These are phyloP conservation scores for Xenus cinereus DNA, from an alignment of 2,113 vertebrate genomes.

Conservation along the genomic window DNA sequence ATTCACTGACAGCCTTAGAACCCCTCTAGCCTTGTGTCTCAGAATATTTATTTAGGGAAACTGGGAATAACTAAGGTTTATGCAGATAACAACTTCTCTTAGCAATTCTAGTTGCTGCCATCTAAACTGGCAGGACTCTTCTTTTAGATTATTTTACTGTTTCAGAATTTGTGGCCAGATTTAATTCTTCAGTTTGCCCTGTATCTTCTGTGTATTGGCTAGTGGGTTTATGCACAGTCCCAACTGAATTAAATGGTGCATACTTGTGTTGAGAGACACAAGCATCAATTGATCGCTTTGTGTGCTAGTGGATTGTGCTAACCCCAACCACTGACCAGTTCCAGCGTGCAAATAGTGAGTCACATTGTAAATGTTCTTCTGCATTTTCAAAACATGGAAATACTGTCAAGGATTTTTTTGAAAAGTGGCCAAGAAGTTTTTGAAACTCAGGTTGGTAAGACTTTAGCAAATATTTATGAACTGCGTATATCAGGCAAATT, in stretches of 20 bases:
- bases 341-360: neutral
- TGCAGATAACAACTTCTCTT: neutral
- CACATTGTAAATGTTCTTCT: neutral
- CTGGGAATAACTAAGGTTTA: neutral
- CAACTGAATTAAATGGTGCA: neutral
- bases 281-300: neutral
- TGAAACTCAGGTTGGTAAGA: neutral
- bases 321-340: neutral
- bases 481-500: neutral
- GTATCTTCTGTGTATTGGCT: neutral
- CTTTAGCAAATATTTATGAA: neutral
- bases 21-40: neutral
- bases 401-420: neutral
- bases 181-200: neutral
- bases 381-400: neutral
- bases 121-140: neutral
- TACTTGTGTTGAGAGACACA: neutral
- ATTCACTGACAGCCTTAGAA: neutral
- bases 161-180: neutral
- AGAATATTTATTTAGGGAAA: neutral
- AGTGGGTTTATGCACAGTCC: neutral
- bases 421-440: neutral
- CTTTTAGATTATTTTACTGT: neutral
- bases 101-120: neutral
- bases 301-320: neutral